Conservation (phyloP, 2,888 invertebrate species). For the Leptopilina myrica region DNA sequence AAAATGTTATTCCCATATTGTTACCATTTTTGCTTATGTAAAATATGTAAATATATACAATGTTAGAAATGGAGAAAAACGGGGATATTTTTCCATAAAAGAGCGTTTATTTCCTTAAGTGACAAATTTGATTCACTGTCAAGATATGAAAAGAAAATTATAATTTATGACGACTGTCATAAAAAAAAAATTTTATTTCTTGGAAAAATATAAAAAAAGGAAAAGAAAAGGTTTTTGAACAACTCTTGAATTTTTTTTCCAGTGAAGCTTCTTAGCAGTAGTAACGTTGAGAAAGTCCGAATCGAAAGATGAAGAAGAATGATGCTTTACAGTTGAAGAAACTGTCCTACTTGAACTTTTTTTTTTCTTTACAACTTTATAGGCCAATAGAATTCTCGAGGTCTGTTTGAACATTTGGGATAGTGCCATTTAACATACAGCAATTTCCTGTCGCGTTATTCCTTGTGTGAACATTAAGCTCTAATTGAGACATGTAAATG, state of each 20-base stretch:
- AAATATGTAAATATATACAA: no score
- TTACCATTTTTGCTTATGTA: no score
- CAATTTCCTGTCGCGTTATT: slow-evolving; percentile 16
- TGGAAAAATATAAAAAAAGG: background rate
- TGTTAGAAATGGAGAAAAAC: no score
- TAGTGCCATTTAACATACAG: slow-evolving; percentile 43
- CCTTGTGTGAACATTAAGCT: slow-evolving; percentile 16
- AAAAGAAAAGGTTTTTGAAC: background rate
- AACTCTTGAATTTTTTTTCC: background rate
- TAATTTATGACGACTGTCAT: background rate
- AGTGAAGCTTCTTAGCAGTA: background rate
- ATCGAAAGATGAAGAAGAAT: background rate
- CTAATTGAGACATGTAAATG: slow-evolving; percentile 25
- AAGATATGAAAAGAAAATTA: background rate
- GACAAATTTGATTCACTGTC: background rate
- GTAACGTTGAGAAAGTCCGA: background rate
- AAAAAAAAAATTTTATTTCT: background rate
- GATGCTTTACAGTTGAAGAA: slow-evolving; percentile 11
- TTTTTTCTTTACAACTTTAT: slow-evolving; percentile 46
- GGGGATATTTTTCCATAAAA: no score
- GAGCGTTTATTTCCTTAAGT: background rate
- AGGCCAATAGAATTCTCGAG: slow-evolving; percentile 59
- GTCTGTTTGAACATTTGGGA: slow-evolving; percentile 60
- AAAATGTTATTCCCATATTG: no score
- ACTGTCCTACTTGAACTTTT: slow-evolving; percentile 37